Conservation (phyloP, 2,888 invertebrate genomes). For the Cremastobaeus sp. region DNA sequence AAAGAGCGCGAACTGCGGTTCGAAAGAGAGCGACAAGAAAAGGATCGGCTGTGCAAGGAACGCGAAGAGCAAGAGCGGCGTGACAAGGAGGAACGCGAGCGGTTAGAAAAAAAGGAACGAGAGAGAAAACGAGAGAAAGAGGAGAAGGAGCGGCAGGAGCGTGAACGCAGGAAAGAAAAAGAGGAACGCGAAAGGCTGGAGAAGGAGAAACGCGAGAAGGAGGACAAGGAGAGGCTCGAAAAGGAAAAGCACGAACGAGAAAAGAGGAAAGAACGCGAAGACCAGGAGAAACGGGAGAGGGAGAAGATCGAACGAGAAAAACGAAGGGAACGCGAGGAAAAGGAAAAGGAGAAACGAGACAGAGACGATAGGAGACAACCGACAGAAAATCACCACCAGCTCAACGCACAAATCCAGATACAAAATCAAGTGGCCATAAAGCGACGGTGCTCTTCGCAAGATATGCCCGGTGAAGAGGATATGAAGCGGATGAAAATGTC, state of each 20-base stretch:
- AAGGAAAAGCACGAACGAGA: slow-evolving; percentile 75
- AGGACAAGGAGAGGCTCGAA: slow-evolving; percentile 74
- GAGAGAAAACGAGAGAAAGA: slow-evolving; percentile 68
- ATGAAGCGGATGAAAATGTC: slow-evolving; percentile 82
- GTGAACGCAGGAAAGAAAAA: slow-evolving; percentile 76
- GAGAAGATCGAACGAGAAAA: slow-evolving; percentile 77
- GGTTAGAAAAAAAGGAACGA: slow-evolving; percentile 73
- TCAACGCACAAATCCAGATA: slow-evolving; percentile 63
- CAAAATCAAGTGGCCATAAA: slow-evolving; percentile 83
- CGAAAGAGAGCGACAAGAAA: slow-evolving; percentile 40
- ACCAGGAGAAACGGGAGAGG: slow-evolving; percentile 78
- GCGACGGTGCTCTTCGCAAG: slow-evolving; percentile 88
- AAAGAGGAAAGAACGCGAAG: slow-evolving; percentile 73
- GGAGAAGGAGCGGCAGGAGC: slow-evolving; percentile 76
- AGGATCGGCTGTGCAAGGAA: slow-evolving; percentile 60
- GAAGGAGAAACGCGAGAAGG: slow-evolving; percentile 75
- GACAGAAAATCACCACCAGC: slow-evolving; percentile 73
- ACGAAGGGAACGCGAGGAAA: slow-evolving; percentile 77
- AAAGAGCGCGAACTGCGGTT: slow-evolving; percentile 47
- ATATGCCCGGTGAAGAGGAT: slow-evolving; percentile 81
- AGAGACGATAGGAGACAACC: slow-evolving; percentile 75
- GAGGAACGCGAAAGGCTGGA: slow-evolving; percentile 73
- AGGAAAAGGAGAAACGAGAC: slow-evolving; percentile 76
- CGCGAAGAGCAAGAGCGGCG: slow-evolving; percentile 73
- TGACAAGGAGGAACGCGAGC: slow-evolving; percentile 78